Percentiles rank a stretch among this genome's conserved stretches.
phyloP scores from a whole-genome alignment of 2,113 vertebrate genomes.

The Lonchura striata region DNA sequence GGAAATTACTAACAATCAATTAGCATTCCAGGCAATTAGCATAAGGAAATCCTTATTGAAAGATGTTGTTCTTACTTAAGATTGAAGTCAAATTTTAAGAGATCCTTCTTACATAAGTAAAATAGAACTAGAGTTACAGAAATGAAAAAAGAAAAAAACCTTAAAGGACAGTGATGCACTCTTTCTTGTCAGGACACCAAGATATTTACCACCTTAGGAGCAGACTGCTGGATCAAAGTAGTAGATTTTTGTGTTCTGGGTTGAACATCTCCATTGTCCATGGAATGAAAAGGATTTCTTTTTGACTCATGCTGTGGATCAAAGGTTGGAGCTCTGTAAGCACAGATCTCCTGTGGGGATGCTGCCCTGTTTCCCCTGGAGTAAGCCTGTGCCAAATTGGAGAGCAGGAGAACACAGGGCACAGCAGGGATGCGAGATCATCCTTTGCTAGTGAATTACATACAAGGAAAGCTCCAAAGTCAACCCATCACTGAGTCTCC shows the following conservation, averaged over 20 bases:
- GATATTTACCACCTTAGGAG: neutral
- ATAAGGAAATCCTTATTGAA: neutral
- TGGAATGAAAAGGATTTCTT: accelerated
- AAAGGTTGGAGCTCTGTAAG: neutral
- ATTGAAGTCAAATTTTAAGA: neutral
- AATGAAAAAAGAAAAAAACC: neutral
- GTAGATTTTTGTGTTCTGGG: neutral
- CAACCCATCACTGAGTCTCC: neutral
- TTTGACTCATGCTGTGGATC: accelerated
- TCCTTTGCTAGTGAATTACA: neutral
- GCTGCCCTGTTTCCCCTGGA: neutral
- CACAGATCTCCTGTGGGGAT: neutral
- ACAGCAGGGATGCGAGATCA: accelerated
- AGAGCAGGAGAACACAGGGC: neutral
- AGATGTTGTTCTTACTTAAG: neutral
- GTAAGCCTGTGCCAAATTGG: accelerated
- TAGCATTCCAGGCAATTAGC: neutral
- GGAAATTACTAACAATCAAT: neutral
- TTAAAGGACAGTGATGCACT: neutral
- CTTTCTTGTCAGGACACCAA: neutral
- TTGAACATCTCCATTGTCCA: neutral
- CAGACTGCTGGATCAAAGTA: neutral
- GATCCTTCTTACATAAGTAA: neutral
- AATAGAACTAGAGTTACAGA: neutral
- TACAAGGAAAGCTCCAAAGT: neutral